Percentiles rank a stretch among this genome's conserved stretches.
These are phyloP conservation scores for Pyrocephalus nanus DNA, from an alignment of 2,797 vertebrate species.

Conservation along the genomic window DNA sequence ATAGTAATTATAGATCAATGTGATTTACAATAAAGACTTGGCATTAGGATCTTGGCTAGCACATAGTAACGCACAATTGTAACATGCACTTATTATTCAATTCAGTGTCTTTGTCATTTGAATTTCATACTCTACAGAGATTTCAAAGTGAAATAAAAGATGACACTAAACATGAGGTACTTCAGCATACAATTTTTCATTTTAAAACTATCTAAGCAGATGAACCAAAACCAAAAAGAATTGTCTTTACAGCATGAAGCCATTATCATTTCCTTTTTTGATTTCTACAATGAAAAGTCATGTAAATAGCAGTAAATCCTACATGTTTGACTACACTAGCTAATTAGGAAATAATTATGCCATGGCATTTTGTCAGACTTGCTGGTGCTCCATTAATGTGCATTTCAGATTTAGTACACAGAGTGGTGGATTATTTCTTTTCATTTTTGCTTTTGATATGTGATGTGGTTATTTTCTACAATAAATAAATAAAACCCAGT, in stretches of 20 bases:
- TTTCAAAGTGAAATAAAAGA: conserved; percentile 51
- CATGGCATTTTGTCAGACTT: conserved; percentile 61
- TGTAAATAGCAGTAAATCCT: conserved; percentile 63
- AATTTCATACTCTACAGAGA: conserved; percentile 13
- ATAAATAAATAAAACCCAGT: neutral
- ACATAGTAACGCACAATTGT: neutral
- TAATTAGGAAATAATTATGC: conserved; percentile 70
- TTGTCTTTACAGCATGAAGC: conserved; percentile 15
- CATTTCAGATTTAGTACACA: conserved; percentile 33
- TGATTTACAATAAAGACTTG: conserved; percentile 18
- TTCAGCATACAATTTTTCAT: conserved; percentile 1
- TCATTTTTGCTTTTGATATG: neutral
- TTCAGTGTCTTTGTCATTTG: conserved; percentile 18
- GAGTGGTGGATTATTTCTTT: conserved; percentile 10
- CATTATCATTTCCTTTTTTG: conserved; percentile 25
- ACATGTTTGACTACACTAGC: conserved; percentile 58
- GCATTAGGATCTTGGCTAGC: neutral
- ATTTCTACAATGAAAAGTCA: conserved; percentile 43
- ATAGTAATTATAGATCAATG: neutral
- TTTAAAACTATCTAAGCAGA: conserved; percentile 32
- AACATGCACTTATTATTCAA: conserved; percentile 17
- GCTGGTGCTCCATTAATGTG: conserved; percentile 17
- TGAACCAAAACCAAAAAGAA: conserved; percentile 20
- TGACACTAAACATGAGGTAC: neutral
- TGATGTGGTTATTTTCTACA: neutral